Evolutionary conservation across 2,888 invertebrate species (phyloP).

Genomic region (Euplagia quadripunctaria): DNA sequence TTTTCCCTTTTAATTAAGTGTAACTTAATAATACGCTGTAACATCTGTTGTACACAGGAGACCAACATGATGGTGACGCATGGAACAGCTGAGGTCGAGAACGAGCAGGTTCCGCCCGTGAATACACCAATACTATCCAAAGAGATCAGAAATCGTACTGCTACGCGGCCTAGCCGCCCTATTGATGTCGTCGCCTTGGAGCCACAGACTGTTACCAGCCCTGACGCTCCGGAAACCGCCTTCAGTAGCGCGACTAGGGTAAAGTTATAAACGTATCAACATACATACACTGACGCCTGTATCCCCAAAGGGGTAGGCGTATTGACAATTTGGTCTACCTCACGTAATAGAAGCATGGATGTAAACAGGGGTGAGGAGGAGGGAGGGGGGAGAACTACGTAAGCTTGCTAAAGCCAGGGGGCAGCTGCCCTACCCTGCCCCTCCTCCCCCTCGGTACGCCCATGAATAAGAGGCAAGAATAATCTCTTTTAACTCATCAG

Average conservation of each 20-base stretch:
- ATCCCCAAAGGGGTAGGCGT: no score
- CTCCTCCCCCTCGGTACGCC: no score
- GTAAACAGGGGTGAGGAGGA: no score
- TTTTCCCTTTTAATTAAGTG: neutral
- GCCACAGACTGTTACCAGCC: constrained; percentile 76
- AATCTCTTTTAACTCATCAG: no score
- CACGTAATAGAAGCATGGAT: no score
- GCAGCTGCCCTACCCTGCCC: no score
- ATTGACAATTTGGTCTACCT: no score
- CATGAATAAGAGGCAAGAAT: no score
- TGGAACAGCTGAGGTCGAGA: constrained; percentile 74
- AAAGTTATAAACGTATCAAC: constrained; percentile 34
- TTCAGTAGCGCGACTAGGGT: constrained; percentile 89
- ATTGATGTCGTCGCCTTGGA: constrained; percentile 88
- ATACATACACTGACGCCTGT: no score
- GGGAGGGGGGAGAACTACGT: no score
- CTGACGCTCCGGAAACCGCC: constrained; percentile 87
- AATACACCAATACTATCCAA: constrained; percentile 24
- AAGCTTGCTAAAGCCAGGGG: no score
- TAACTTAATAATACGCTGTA: neutral
- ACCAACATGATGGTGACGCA: constrained; percentile 70
- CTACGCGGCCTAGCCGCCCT: constrained; percentile 72
- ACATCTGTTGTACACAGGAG: constrained; percentile 57
- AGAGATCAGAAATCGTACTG: constrained; percentile 65
- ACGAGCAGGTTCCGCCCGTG: constrained; percentile 62